Evolutionary conservation across 64 coral and sea anemone genomes (phyloP), one percentile per base, ranked within the genome.

Genomic region (Montipora sp.): DNA sequence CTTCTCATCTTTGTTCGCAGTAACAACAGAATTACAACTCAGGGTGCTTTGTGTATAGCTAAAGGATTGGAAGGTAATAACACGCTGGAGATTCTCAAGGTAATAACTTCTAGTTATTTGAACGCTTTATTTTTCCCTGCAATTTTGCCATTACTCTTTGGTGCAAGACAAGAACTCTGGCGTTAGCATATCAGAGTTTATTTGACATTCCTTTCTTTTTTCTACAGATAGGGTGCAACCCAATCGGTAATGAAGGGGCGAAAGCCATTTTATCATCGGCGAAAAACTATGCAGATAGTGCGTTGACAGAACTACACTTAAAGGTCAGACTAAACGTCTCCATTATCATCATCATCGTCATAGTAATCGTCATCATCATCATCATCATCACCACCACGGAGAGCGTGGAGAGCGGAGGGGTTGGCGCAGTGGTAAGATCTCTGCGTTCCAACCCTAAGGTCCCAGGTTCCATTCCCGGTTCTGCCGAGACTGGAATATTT

Each of bases 31-130:
- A 94, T 99, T 20, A 94, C 94, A 36, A 87, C 18, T 7, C 85
- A 83, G 36, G 98, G 98, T 19, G 98, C 98, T 63, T 47, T 96
- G 20, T 94, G 79, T 75, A 94, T 99, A 47, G 94, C 92, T 27
- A 94, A 88, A 57, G 98, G 98, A 16, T 53, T 99, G 47, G 98
- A 99, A 80, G 89, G 84, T 8, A 99, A 99, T 70, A 96, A 99
- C 77, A 99, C 98, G 2, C 77, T 99, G 24, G 98, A 99, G 89
- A 67, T 94, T 27, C 47, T 99, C 47, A 99, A 99, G 94, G 97
- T 98, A 84, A 76, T 94, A 78, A 79, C 7, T 83, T 36, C 1
- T 36, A 36, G 36, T 36, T 36, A 36, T 2, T 36, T 36, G 36
- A 36, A 2, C 36, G 36, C 36, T 36, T 36, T 36, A 36, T 36